These are phyloP conservation scores for Callipepla californica DNA, from an alignment of 2,113 vertebrate genomes.

Conservation along the genomic window DNA sequence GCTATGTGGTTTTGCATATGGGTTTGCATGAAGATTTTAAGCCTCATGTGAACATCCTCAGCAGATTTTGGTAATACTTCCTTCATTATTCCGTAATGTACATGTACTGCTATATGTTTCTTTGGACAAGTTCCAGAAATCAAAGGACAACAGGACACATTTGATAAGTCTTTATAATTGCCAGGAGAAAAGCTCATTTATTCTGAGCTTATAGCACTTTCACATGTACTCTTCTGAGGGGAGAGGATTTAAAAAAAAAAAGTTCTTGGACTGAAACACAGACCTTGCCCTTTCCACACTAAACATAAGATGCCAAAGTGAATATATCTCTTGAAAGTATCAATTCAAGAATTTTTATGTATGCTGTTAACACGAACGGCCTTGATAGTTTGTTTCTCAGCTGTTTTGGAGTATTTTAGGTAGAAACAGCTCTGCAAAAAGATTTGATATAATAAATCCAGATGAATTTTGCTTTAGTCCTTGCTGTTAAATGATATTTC, in stretches of 20 bases:
- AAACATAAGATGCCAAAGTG: neutral
- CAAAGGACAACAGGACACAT: neutral
- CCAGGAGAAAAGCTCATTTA: neutral
- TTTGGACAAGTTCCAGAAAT: slow-evolving; percentile 8
- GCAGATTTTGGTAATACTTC: neutral
- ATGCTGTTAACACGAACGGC: neutral
- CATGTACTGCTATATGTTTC: neutral
- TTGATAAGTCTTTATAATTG: neutral
- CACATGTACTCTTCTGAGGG: neutral
- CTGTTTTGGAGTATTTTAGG: slow-evolving; percentile 22
- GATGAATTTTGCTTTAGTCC: neutral
- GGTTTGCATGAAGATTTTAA: slow-evolving; percentile 6
- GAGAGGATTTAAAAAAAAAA: neutral
- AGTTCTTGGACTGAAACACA: neutral
- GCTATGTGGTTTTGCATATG: neutral
- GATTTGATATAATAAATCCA: neutral
- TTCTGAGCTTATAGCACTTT: neutral
- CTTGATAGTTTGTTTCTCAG: slow-evolving; percentile 14
- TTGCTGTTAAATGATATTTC: neutral
- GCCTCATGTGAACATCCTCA: neutral
- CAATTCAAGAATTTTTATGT: slow-evolving; percentile 12
- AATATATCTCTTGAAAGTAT: neutral
- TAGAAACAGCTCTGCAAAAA: neutral
- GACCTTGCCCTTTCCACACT: neutral
- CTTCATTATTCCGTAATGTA: neutral